These are phyloP conservation scores for Oxyura jamaicensis DNA, from an alignment of 2,113 vertebrate genomes.

Conservation along the genomic window DNA sequence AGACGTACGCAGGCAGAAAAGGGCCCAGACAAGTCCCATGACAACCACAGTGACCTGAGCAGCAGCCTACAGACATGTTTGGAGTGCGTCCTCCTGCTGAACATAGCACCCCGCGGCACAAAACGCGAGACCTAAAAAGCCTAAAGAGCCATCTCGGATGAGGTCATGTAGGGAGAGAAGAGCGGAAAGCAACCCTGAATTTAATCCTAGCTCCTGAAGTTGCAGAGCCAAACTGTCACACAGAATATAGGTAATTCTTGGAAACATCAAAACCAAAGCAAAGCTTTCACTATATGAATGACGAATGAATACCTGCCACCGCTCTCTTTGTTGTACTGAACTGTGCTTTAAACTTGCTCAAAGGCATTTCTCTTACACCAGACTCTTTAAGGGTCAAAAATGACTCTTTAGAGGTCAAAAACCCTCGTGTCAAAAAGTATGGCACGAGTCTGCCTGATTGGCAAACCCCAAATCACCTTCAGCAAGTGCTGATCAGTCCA, in stretches of 20 bases:
- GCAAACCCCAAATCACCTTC: neutral
- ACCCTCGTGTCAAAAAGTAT: neutral
- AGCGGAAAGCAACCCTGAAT: neutral
- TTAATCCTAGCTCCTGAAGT: neutral
- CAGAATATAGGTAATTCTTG: neutral
- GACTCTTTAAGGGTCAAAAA: neutral
- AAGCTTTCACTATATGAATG: neutral
- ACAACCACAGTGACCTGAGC: neutral
- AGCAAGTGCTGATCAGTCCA: neutral
- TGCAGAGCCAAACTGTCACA: rapidly evolving
- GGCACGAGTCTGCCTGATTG: neutral
- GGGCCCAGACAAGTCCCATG: neutral
- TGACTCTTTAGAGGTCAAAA: neutral
- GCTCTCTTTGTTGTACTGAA: neutral
- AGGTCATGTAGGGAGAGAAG: neutral
- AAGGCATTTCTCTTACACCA: neutral
- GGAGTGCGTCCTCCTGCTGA: neutral
- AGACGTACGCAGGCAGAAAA: neutral
- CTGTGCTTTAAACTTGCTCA: neutral
- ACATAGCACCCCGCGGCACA: neutral
- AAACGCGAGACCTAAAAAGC: neutral
- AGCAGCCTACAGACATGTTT: neutral
- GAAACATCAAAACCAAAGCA: neutral
- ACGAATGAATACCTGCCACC: neutral
- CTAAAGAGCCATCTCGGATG: neutral